These are phyloP conservation scores for Gavialis gangeticus DNA, from an alignment of 2,113 vertebrate species.

Conservation along the genomic window DNA sequence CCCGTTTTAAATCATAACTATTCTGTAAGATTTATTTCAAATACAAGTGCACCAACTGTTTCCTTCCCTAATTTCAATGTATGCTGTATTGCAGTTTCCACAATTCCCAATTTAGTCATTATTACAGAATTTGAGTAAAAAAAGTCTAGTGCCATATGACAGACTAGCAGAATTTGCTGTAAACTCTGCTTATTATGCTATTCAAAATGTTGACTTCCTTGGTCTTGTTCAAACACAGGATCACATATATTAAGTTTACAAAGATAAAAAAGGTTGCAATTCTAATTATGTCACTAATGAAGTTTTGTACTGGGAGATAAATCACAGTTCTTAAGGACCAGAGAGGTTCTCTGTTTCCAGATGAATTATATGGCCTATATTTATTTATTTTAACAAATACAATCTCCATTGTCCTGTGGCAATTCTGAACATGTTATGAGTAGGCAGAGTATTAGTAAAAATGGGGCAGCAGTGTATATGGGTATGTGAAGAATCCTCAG, in stretches of 20 bases:
- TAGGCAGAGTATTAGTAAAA: no score
- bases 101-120: neutral
- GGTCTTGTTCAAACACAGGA: neutral
- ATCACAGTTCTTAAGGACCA: no score
- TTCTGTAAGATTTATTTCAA: neutral
- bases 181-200: neutral
- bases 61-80: neutral
- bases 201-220: neutral
- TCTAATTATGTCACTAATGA: neutral
- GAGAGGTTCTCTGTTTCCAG: no score
- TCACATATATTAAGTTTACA: neutral
- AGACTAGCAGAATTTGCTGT: neutral
- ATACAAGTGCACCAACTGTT: neutral
- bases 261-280: neutral
- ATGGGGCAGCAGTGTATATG: no score
- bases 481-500: no score
- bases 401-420: no score
- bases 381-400: no score
- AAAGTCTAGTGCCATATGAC: neutral
- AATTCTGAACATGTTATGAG: no score
- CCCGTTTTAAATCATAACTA: neutral
- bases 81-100: neutral
- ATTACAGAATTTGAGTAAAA: neutral
- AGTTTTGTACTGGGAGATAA: neutral
- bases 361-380: no score